Percentiles rank a stretch among this genome's conserved stretches.
Conservation (phyloP, 1,140 invertebrate genomes). For the Tribolium castaneum region DNA sequence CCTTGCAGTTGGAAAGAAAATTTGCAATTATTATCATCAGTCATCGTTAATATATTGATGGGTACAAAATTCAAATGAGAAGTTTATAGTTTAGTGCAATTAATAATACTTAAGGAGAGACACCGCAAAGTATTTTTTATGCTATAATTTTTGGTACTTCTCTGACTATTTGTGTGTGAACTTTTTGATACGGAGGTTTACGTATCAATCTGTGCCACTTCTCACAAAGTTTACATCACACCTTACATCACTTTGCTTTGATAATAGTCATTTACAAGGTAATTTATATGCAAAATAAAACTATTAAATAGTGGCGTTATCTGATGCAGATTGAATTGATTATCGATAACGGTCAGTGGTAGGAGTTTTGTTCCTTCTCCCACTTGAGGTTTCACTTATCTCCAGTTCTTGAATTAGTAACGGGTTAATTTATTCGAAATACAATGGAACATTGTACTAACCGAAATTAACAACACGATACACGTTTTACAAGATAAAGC, state of each 20-base stretch:
- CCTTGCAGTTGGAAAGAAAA: too few species aligned
- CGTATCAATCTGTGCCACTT: constrained; percentile 33
- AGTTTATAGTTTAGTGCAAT: too few species aligned
- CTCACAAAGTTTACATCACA: constrained; percentile 39
- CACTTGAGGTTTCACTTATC: not conserved
- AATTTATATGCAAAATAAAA: constrained; percentile 42
- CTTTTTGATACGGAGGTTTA: constrained; percentile 26
- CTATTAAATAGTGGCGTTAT: constrained; percentile 32
- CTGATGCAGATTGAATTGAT: constrained; percentile 34
- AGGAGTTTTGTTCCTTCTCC: not conserved
- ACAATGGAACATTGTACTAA: not conserved
- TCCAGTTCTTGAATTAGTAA: not conserved
- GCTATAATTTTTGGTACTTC: too few species aligned
- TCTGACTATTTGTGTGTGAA: constrained; percentile 15
- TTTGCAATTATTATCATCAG: too few species aligned
- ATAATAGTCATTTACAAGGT: constrained; percentile 36
- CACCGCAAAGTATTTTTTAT: too few species aligned
- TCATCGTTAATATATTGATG: too few species aligned
- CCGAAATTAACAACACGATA: not conserved
- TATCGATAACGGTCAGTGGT: constrained; percentile 34
- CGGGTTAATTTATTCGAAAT: constrained; percentile 1
- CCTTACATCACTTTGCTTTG: constrained; percentile 39
- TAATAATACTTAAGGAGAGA: too few species aligned
- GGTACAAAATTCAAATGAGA: not conserved
- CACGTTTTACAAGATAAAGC: not conserved